Evolutionary conservation across 2,888 invertebrate species (phyloP), one percentile per base, ranked within the genome.

Genomic region (Caenorhabditis uteleia): DNA sequence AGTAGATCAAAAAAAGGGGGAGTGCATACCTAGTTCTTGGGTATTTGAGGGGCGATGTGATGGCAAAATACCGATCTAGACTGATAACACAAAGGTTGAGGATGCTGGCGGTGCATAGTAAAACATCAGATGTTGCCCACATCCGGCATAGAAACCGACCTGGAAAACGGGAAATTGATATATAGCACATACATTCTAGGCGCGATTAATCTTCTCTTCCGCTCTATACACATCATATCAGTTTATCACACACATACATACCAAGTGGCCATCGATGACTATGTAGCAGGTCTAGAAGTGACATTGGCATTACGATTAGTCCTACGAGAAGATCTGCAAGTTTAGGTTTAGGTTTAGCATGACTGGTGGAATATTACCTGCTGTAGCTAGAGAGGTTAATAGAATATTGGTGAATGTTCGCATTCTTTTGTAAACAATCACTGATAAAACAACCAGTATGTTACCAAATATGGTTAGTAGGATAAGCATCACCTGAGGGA

Each of bases 1-100:
- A n/a, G n/a, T n/a, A n/a, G n/a, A n/a, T n/a, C n/a, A n/a, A n/a
- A n/a, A n/a, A n/a, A n/a, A n/a, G n/a, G n/a, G n/a, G n/a, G n/a
- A n/a, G n/a, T n/a, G n/a, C n/a, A 38, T 39, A 78, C 79, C 81
- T 78, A 29, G 82, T 82, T 62, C 82, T 57, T 14, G 82, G 78
- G 60, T 85, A 84, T 54, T 79, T 77, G 23, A 84, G 75, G 31
- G 84, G 84, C 42, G 76, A 75, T 36, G 84, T 84, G 38, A 84
- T 85, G 48, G 84, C 82, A 76, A 84, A 82, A 67, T 85, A 84
- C 34, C 84, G 78, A 66, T 84, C 84, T 14, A 83, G 69, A 23
- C 79, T 79, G 48, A 83, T 83, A 23, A 83, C 78, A 62, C 83
- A 83, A 10, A 83, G 70, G 56, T 83, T 83, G 25, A 83, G 70